Evolutionary conservation across 2,113 vertebrate genomes (phyloP).

Genomic region (Chloropsis cyanopogon): DNA sequence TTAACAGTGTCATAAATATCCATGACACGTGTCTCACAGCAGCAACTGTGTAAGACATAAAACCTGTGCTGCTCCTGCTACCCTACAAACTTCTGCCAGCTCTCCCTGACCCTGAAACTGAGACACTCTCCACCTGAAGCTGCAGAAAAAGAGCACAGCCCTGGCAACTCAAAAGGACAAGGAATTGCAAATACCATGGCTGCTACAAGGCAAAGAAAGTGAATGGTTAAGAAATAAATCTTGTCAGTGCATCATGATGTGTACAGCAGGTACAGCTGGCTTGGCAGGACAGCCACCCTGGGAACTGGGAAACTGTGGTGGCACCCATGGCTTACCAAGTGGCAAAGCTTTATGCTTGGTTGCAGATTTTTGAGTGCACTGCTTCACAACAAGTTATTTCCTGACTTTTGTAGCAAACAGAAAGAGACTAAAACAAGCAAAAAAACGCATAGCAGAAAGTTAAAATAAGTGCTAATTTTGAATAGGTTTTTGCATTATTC

Average conservation of each 20-base stretch:
- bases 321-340: accelerated
- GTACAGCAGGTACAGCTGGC: not conserved
- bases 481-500: not conserved
- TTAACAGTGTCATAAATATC: not conserved
- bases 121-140: not conserved
- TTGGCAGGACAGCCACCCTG: not conserved
- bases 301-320: not conserved
- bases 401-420: not conserved
- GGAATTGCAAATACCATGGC: not conserved
- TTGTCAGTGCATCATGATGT: not conserved
- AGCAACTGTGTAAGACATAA: not conserved
- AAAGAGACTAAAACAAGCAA: not conserved
- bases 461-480: not conserved
- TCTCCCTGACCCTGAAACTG: not conserved
- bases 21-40: accelerated
- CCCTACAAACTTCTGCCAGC: not conserved
- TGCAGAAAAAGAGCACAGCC: not conserved
- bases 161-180: not conserved
- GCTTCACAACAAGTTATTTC: not conserved
- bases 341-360: not conserved
- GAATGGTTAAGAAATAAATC: not conserved
- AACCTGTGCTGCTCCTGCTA: not conserved
- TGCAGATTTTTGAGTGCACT: not conserved
- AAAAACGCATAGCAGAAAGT: not conserved
- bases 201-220: not conserved